Conservation (phyloP, 2,113 vertebrate species). For the Chionis minor region DNA sequence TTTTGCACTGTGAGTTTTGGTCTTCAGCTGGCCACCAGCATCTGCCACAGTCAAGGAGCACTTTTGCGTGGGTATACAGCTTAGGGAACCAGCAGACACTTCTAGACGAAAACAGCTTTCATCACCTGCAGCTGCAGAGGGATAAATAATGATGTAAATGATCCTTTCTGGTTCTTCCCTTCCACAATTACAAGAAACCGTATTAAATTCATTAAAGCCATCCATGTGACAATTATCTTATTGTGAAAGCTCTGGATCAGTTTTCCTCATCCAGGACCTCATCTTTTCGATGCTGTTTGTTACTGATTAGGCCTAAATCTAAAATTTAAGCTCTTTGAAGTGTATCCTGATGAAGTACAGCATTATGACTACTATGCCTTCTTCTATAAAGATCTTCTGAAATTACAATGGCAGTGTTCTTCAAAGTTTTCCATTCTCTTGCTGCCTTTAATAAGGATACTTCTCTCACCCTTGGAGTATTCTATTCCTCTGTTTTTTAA, state of each 20-base stretch:
- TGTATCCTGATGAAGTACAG: fast-evolving
- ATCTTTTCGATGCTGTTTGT: background rate
- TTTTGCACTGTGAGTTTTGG: background rate
- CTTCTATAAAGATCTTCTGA: background rate
- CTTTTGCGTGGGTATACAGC: background rate
- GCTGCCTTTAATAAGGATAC: background rate
- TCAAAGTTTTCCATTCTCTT: background rate
- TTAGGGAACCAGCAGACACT: background rate
- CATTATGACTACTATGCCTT: background rate
- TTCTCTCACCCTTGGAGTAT: background rate
- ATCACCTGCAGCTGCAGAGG: background rate
- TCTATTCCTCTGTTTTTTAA: background rate
- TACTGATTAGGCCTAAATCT: background rate
- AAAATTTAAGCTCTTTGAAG: background rate
- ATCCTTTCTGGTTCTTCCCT: background rate
- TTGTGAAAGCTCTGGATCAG: background rate
- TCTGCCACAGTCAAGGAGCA: background rate
- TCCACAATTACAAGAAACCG: background rate
- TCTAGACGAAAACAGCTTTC: background rate
- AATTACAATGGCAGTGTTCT: background rate
- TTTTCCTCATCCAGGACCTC: background rate
- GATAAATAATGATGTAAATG: background rate
- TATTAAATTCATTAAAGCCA: background rate
- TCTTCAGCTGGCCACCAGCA: background rate
- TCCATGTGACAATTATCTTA: background rate